phyloP scores from a whole-genome alignment of 2,888 invertebrate species.

The Drosophila melanosoma region DNA sequence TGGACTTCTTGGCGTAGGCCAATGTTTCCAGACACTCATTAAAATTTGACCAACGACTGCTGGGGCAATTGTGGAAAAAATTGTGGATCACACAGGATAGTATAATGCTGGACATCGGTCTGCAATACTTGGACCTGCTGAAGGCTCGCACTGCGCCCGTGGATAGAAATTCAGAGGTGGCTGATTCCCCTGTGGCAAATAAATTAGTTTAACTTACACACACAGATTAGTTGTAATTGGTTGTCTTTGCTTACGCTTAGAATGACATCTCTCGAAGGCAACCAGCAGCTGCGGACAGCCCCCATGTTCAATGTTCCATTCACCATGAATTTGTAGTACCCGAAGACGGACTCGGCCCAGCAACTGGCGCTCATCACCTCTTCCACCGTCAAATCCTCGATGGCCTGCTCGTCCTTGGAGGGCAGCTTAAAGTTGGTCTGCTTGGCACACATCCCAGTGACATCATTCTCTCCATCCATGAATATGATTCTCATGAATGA shows the following conservation, averaged over 20 bases:
- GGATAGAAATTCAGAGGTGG: conserved; percentile 47
- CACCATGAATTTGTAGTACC: conserved; percentile 57
- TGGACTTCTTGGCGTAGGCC: conserved; percentile 70
- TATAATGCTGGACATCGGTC: conserved; percentile 68
- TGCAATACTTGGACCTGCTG: conserved; percentile 48
- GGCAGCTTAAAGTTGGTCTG: conserved; percentile 66
- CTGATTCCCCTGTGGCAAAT: conserved; percentile 57
- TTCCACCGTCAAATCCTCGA: conserved; percentile 68
- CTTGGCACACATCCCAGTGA: conserved; percentile 64
- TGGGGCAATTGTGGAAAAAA: conserved; percentile 77
- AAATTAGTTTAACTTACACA: not conserved
- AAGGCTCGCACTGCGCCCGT: conserved; percentile 42
- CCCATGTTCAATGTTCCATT: conserved; percentile 61
- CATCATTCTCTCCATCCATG: conserved; percentile 72
- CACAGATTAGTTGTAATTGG: not conserved
- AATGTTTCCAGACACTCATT: conserved; percentile 69
- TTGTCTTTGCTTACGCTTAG: conserved; percentile 43
- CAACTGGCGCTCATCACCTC: conserved; percentile 62
- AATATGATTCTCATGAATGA: conserved; percentile 73
- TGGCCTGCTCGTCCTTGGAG: conserved; percentile 60
- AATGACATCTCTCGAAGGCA: conserved; percentile 66
- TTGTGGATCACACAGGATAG: conserved; percentile 69
- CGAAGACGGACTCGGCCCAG: conserved; percentile 73
- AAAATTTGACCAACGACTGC: conserved; percentile 67
- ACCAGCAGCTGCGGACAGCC: conserved; percentile 58